These are phyloP conservation scores for Drosophila neonasuta DNA, from an alignment of 2,888 invertebrate species.

Conservation along the genomic window DNA sequence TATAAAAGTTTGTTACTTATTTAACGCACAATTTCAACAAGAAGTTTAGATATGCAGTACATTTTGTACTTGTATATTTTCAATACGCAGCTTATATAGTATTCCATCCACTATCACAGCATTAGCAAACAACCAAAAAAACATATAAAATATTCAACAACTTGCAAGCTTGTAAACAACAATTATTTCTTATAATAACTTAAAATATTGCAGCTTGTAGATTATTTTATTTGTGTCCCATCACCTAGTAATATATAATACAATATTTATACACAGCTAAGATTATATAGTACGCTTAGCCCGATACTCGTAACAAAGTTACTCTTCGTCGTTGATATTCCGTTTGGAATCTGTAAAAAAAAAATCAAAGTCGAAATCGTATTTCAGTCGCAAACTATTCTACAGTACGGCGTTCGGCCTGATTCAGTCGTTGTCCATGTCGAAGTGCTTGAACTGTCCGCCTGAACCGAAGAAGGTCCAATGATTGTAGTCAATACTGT, in stretches of 20 bases:
- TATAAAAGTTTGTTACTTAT: no score
- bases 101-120: no score
- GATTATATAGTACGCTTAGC: background rate
- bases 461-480: slow-evolving; percentile 2
- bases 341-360: slow-evolving; percentile 25
- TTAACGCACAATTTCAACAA: no score
- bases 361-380: slow-evolving; percentile 19
- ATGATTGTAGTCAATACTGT: slow-evolving; percentile 10
- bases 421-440: slow-evolving; percentile 29
- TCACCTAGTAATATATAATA: background rate
- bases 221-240: background rate
- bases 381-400: slow-evolving; percentile 33
- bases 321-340: background rate
- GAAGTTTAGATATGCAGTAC: no score
- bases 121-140: no score
- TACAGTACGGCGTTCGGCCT: slow-evolving; percentile 18
- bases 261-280: background rate
- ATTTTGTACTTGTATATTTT: no score
- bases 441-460: slow-evolving; percentile 24
- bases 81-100: no score
- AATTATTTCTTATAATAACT: no score
- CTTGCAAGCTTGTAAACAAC: no score
- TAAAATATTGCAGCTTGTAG: background rate
- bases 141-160: no score
- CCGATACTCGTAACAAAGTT: background rate